Base-by-base conservation (phyloP, 2,797 vertebrate genomes). In the Neosilurus mollespiculum region DNA sequence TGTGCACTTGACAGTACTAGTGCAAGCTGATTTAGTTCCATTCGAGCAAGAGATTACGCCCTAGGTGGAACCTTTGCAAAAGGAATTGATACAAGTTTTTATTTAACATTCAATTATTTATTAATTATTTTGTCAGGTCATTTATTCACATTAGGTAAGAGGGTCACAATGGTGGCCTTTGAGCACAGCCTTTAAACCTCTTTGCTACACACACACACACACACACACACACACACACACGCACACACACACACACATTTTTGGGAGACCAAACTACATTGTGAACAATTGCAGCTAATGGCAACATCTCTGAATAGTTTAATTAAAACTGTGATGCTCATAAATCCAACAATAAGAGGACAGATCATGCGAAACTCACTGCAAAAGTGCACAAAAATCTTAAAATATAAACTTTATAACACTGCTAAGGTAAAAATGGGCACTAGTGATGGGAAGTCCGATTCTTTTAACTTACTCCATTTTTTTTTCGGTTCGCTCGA, bases 1-100 rank as follows among this genome's bases (percentile, higher is more conserved):
- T 18, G 73, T 78, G 70, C 58, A 53, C 77, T 84, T 80, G 56
- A 26, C 20, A 37, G 83, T 78, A 49, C 65, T 65, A 62, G 76
- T 61, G 69, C 61, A 24, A 22, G 79, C 16, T 56, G 15, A 77
- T 78, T 72, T 15, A 75, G 34, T 66, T 78, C 54, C 43, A 78
- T 58, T 82, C 10, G 0, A 26, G 24, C 37, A 16, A 26, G 59
- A 84, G 65, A 82, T 82, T 84, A 78, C 15, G 8, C 81, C 62
- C 58, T 77, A 81, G 78, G 69, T 65, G 67, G 18, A 83, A 67
- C 26, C 61, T 73, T 53, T 58, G 61, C 71, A 78, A 15, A 11
- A 61, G 34, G 75, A 83, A 80, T 80, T 51, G 64, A 59, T 43
- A 71, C 54, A 18, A 15, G 10, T 49, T 66, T 70, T 18, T 53